Percentiles rank a stretch among this genome's conserved stretches.
These are phyloP conservation scores for Sepiola atlantica DNA, from an alignment of 2,888 invertebrate species.

Conservation along the genomic window DNA sequence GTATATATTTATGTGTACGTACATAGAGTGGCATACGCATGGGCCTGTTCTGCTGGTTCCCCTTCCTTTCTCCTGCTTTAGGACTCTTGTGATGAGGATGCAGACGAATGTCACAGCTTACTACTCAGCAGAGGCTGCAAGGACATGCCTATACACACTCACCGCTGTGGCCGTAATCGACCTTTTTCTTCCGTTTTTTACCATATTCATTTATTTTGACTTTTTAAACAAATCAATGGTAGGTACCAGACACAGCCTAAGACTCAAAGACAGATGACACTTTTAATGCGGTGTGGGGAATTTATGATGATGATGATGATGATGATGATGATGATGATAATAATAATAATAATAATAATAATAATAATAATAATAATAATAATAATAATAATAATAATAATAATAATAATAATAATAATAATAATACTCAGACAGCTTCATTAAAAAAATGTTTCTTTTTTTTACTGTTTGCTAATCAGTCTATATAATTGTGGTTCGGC, in stretches of 20 bases:
- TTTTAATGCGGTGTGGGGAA: conserved; percentile 43
- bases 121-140: neutral
- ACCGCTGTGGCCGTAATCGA: conserved; percentile 37
- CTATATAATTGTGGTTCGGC: neutral
- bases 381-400: too few species aligned
- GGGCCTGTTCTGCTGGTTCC: conserved; percentile 8
- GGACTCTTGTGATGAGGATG: neutral
- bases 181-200: neutral
- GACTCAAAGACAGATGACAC: conserved; percentile 47
- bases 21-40: neutral
- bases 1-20: conserved; percentile 24
- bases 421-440: conserved; percentile 39
- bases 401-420: too few species aligned
- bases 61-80: neutral
- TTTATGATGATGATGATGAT: conserved; percentile 17
- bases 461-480: conserved; percentile 36
- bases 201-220: neutral
- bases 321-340: conserved; percentile 8
- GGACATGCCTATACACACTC: conserved; percentile 46
- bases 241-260: conserved; percentile 37
- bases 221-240: conserved; percentile 40
- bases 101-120: conserved; percentile 47
- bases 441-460: neutral
- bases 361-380: too few species aligned
- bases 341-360: too few species aligned